Conservation (phyloP, 2,888 invertebrate species). For the Phasia obesa region DNA sequence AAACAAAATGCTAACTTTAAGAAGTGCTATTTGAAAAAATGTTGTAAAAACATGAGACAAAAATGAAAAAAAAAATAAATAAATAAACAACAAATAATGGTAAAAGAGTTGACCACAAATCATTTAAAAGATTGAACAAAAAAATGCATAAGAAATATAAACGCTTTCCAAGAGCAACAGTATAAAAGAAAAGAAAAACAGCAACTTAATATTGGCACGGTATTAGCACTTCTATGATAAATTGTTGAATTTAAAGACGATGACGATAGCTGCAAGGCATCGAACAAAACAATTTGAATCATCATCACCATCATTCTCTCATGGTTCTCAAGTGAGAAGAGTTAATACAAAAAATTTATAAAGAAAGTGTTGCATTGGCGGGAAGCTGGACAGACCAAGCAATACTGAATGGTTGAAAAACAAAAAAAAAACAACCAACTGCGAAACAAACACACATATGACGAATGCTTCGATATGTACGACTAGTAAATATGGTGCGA, state of each 20-base stretch:
- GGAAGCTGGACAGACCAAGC: slow-evolving; percentile 29
- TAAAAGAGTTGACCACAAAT: slow-evolving; percentile 58
- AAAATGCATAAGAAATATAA: slow-evolving; percentile 32
- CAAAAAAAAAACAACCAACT: slow-evolving; percentile 35
- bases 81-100: slow-evolving; percentile 19
- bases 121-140: slow-evolving; percentile 44
- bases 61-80: too few relatives aligned
- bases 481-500: slow-evolving; percentile 60
- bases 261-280: slow-evolving; percentile 60
- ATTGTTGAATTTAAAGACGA: slow-evolving; percentile 48
- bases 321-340: slow-evolving; percentile 10
- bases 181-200: slow-evolving; percentile 10
- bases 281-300: slow-evolving; percentile 52
- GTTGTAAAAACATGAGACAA: slow-evolving; percentile 36
- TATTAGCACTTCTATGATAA: slow-evolving; percentile 62
- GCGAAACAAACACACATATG: slow-evolving; percentile 30
- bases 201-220: slow-evolving; percentile 47
- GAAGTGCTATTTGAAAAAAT: slow-evolving; percentile 41
- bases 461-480: slow-evolving; percentile 1
- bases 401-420: slow-evolving; percentile 20
- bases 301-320: slow-evolving; percentile 32
- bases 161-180: slow-evolving; percentile 7
- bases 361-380: slow-evolving; percentile 59
- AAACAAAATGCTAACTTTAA: slow-evolving; percentile 22
- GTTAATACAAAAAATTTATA: slow-evolving; percentile 10